A percentile compares a stretch with the other conserved stretches of the same genome.
phyloP scores from a whole-genome alignment of 2,113 vertebrate genomes.

The Ptyas mucosa region DNA sequence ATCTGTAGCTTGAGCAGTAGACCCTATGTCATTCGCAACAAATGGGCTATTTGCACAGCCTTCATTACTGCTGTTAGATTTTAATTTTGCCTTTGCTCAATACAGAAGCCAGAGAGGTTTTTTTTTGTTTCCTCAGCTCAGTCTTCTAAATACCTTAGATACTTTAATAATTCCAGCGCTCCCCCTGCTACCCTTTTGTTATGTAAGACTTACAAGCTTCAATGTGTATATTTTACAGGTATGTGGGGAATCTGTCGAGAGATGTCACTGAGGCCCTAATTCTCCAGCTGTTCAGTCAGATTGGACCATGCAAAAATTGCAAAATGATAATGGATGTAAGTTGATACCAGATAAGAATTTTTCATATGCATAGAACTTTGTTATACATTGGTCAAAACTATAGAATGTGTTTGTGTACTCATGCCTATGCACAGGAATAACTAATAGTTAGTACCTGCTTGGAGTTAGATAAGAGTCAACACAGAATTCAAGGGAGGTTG shows the following conservation, averaged over 20 bases:
- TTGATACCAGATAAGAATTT: not conserved
- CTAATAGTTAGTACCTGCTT: not conserved
- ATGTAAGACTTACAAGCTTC: not conserved
- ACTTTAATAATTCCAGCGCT: not conserved
- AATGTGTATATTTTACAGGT: conserved; percentile 70
- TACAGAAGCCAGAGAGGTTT: not conserved
- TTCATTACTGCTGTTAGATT: not conserved
- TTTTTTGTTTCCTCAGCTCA: not conserved
- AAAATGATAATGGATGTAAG: conserved; percentile 99
- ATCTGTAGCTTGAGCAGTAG: not conserved
- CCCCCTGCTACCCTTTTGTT: not conserved
- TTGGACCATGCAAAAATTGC: conserved; percentile 98
- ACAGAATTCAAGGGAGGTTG: not conserved
- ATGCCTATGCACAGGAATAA: not conserved
- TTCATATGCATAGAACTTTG: not conserved
- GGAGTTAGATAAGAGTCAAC: not conserved
- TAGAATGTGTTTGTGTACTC: not conserved
- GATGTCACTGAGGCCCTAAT: conserved; percentile 97
- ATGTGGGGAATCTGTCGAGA: conserved; percentile 96
- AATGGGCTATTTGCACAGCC: not conserved
- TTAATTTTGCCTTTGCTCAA: not conserved
- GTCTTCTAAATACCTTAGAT: not conserved
- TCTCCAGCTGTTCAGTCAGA: conserved; percentile 96
- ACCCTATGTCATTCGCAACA: not conserved
- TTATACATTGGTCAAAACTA: not conserved